Percentiles rank a stretch among this genome's conserved stretches.
Evolutionary conservation across 2,888 invertebrate species (phyloP).

Genomic region (Agonopterix heracliana): DNA sequence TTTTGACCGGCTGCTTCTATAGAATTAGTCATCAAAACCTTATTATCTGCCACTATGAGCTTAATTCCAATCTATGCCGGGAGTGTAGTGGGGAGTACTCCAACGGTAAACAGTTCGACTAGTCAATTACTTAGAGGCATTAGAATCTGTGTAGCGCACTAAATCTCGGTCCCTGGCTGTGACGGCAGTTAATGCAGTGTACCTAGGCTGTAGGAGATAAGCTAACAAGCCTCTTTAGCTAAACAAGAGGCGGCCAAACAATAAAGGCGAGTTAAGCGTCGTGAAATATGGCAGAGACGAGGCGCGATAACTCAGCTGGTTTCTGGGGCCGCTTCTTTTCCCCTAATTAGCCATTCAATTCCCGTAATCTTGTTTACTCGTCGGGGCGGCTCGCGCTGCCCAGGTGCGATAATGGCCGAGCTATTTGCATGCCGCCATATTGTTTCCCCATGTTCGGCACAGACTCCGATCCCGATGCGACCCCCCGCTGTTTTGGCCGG

Average conservation of each 20-base stretch:
- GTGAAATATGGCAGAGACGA: conserved; percentile 71
- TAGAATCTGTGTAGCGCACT: conserved; percentile 43
- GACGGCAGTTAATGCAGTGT: conserved; percentile 65
- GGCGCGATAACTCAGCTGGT: conserved; percentile 62
- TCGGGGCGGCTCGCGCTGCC: conserved; percentile 60
- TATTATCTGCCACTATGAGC: neutral
- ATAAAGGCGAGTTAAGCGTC: conserved; percentile 68
- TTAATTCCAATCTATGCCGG: neutral
- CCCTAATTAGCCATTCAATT: conserved; percentile 76
- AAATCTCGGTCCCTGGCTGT: conserved; percentile 49
- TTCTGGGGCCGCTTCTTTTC: conserved; percentile 65
- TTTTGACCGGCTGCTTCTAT: neutral
- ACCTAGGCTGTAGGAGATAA: conserved; percentile 64
- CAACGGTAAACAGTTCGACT: conserved; percentile 9
- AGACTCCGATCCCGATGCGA: conserved; percentile 47
- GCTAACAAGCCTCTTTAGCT: conserved; percentile 69
- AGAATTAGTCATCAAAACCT: neutral
- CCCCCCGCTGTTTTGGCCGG: conserved; percentile 69
- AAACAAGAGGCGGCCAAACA: conserved; percentile 67
- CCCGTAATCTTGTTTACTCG: conserved; percentile 76
- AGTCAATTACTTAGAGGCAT: conserved; percentile 35
- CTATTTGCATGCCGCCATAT: conserved; percentile 77
- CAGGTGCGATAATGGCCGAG: conserved; percentile 76
- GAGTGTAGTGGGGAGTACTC: neutral
- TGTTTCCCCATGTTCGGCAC: conserved; percentile 68